Evolutionary conservation across 2,888 invertebrate genomes (phyloP).

Genomic region (Pterostichus madidus): DNA sequence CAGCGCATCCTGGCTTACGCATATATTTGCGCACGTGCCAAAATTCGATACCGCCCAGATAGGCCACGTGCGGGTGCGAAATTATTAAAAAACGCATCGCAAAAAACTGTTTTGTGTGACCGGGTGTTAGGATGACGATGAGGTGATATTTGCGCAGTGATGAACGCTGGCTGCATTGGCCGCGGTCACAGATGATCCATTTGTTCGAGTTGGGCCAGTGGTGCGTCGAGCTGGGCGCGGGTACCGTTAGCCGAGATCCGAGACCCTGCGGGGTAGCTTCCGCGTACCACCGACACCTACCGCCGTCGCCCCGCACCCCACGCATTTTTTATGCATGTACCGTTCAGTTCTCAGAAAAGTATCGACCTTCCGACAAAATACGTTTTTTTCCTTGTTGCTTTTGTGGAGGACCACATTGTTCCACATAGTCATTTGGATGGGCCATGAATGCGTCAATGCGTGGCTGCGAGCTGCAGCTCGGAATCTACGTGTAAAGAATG

Average conservation of each 20-base stretch:
- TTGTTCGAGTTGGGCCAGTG: slow-evolving; percentile 51
- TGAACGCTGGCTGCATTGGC: neutral
- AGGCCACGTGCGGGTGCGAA: slow-evolving; percentile 41
- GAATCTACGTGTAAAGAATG: slow-evolving; percentile 45
- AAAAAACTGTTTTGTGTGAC: slow-evolving; percentile 60
- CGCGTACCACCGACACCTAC: slow-evolving; percentile 48
- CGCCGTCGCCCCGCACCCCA: slow-evolving; percentile 27
- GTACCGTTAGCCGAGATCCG: slow-evolving; percentile 59
- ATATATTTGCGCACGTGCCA: slow-evolving; percentile 64
- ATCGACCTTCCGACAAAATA: slow-evolving; percentile 62
- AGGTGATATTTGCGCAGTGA: slow-evolving; percentile 33
- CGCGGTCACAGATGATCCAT: slow-evolving; percentile 59
- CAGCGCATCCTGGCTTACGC: slow-evolving; percentile 37
- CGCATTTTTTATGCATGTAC: slow-evolving; percentile 61
- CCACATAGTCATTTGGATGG: slow-evolving; percentile 59
- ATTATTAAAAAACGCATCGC: slow-evolving; percentile 57
- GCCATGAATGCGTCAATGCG: slow-evolving; percentile 48
- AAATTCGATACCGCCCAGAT: slow-evolving; percentile 42
- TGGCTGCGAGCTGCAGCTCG: slow-evolving; percentile 16
- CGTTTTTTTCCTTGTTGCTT: slow-evolving; percentile 49
- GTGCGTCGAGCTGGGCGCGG: slow-evolving; percentile 17
- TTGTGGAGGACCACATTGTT: slow-evolving; percentile 58
- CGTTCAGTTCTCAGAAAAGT: slow-evolving; percentile 62
- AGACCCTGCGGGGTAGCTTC: slow-evolving; percentile 64
- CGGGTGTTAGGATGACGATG: neutral